Evolutionary conservation across 2,888 invertebrate species (phyloP).

Genomic region (Philereme transversata): DNA sequence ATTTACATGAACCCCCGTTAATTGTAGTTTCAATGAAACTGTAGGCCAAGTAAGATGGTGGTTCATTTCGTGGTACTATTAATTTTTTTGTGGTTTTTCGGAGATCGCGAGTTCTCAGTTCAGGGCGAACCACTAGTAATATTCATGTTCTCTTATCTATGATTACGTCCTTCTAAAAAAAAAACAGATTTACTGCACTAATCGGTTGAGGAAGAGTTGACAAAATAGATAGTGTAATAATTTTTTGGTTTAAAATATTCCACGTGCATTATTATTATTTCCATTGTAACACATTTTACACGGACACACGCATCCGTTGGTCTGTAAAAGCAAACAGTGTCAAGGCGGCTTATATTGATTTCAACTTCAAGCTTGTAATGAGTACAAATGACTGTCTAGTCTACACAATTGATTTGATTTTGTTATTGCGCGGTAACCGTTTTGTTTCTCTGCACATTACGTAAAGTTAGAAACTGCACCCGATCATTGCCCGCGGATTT

Average conservation of each 20-base stretch:
- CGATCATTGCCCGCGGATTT: conserved; percentile 19
- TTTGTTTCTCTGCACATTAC: conserved; percentile 35
- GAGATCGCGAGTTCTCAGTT: too few relatives aligned
- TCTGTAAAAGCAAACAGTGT: conserved; percentile 73
- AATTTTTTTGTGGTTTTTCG: too few relatives aligned
- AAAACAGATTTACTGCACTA: neutral
- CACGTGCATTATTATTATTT: conserved; percentile 48
- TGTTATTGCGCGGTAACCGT: conserved; percentile 47
- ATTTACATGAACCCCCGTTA: too few relatives aligned
- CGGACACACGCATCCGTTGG: conserved; percentile 65
- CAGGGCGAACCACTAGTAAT: too few relatives aligned
- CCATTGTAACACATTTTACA: conserved; percentile 62
- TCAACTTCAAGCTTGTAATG: conserved; percentile 72
- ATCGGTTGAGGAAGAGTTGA: neutral
- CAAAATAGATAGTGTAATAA: neutral
- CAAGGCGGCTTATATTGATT: conserved; percentile 70
- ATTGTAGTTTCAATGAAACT: too few relatives aligned
- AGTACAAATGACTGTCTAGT: conserved; percentile 59
- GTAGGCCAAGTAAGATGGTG: too few relatives aligned
- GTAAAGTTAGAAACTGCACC: conserved; percentile 24
- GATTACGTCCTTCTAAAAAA: neutral
- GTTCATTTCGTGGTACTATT: too few relatives aligned
- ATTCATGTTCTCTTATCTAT: too few relatives aligned
- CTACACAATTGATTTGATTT: conserved; percentile 58
- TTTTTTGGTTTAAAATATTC: neutral